Base-by-base conservation (phyloP, 2,888 invertebrate species). In the Diogma glabrata region DNA sequence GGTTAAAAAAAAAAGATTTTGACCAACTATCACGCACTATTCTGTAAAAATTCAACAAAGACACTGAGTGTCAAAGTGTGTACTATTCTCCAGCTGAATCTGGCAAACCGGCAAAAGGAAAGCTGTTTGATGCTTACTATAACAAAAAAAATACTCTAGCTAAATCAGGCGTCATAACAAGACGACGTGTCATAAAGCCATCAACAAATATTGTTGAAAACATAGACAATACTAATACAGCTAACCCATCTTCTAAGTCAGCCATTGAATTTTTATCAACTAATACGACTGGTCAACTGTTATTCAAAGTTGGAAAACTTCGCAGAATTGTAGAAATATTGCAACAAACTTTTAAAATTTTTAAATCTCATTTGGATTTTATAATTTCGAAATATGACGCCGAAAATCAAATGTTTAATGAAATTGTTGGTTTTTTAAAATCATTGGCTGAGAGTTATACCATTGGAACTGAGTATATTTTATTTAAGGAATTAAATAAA, bases 271-370 rank as follows among this genome's bases (percentile, higher is more conserved):
- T n/a, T n/a, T n/a, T n/a, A n/a, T n/a, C n/a, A n/a, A n/a, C n/a
- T n/a, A n/a, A n/a, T n/a, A n/a, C n/a, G n/a, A n/a, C n/a, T n/a
- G n/a, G n/a, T n/a, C n/a, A n/a, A n/a, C n/a, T n/a, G n/a, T n/a
- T n/a, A n/a, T n/a, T n/a, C n/a, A n/a, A n/a, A n/a, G n/a, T n/a
- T n/a, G n/a, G n/a, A n/a, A n/a, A n/a, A n/a, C n/a, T n/a, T n/a
- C n/a, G n/a, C n/a, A n/a, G n/a, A n/a, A 36, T 36, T n/a, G n/a
- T 36, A 36, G 16, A 36, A 36, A 36, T 36, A 36, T 36, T 36
- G n/a, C n/a, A 36, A 12, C 36, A 36, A 36, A 12, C n/a, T 36
- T 12, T 36, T 36, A 16, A 36, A 8, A 36, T 36, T 36, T 36
- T 36, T 36, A n/a, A 36, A 36, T 36, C 16, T 6, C 36, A 36